Evolutionary conservation across 2,113 vertebrate genomes (phyloP).

Genomic region (Chaetodon trifascialis): DNA sequence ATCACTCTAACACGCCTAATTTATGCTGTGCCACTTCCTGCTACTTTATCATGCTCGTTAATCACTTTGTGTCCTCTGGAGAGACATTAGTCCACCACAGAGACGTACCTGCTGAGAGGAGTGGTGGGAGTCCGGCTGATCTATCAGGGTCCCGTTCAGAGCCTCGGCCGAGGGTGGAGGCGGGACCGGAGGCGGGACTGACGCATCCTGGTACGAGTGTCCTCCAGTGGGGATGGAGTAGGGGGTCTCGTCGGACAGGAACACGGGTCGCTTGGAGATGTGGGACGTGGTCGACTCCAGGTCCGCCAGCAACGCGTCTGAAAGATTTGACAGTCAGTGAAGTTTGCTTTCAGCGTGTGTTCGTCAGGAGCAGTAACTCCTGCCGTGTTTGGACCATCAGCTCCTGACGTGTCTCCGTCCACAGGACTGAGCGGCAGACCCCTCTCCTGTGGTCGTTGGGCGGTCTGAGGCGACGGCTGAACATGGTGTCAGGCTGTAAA

Average conservation of each 20-base stretch:
- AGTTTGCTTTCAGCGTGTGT: neutral
- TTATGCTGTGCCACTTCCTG: too few species aligned
- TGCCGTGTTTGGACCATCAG: neutral
- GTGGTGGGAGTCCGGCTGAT: conserved; percentile 86
- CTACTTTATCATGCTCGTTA: too few species aligned
- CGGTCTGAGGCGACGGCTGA: conserved; percentile 27
- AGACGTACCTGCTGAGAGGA: conserved; percentile 89
- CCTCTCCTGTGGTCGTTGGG: too few species aligned
- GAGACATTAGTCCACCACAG: too few species aligned
- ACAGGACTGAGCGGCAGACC: conserved; percentile 4
- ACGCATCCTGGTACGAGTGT: conserved; percentile 90
- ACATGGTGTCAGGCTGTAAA: conserved; percentile 42
- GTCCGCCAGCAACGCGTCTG: conserved; percentile 96
- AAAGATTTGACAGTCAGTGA: neutral
- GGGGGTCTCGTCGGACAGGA: conserved; percentile 92
- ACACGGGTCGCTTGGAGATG: conserved; percentile 94
- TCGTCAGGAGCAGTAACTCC: neutral
- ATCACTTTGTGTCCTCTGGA: too few species aligned
- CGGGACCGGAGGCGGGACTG: conserved; percentile 89
- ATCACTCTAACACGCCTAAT: too few species aligned
- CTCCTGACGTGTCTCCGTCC: neutral
- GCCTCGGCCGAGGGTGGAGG: conserved; percentile 91
- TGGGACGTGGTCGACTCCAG: conserved; percentile 98
- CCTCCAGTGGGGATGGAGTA: conserved; percentile 94
- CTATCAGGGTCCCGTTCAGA: conserved; percentile 91